phyloP scores from a whole-genome alignment of 2,888 invertebrate genomes.

The Dascillus cervinus region DNA sequence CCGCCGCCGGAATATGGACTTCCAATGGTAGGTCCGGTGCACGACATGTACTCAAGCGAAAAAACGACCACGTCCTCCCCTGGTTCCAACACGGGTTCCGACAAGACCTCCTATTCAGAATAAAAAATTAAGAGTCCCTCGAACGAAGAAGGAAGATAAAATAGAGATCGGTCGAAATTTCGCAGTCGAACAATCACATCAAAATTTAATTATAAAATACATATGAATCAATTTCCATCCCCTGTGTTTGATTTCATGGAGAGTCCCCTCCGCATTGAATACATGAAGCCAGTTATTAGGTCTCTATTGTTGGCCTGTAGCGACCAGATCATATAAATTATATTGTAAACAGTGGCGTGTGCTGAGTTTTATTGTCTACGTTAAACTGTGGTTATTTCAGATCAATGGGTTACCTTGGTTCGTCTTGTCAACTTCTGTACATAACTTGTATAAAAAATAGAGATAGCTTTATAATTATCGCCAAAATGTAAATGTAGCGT shows the following conservation, averaged over 20 bases:
- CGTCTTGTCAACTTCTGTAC: too few species aligned
- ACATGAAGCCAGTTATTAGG: slow-evolving; percentile 43
- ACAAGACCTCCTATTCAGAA: slow-evolving; percentile 51
- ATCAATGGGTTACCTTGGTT: too few species aligned
- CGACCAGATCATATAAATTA: slow-evolving; percentile 44
- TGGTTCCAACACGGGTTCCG: slow-evolving; percentile 47
- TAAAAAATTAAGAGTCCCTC: too few species aligned
- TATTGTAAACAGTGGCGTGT: slow-evolving; percentile 43
- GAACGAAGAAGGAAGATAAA: too few species aligned
- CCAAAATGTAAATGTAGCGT: too few species aligned
- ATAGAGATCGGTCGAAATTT: slow-evolving; percentile 25
- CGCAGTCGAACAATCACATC: slow-evolving; percentile 41
- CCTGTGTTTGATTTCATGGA: slow-evolving; percentile 27
- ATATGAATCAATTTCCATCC: slow-evolving; percentile 40
- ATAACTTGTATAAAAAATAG: too few species aligned
- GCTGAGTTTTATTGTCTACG: slow-evolving; percentile 33
- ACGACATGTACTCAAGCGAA: slow-evolving; percentile 39
- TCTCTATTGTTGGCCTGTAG: slow-evolving; percentile 42
- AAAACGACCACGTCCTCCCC: slow-evolving; percentile 44
- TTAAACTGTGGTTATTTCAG: slow-evolving; percentile 35
- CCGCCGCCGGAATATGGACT: slow-evolving; percentile 38
- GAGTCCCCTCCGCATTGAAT: slow-evolving; percentile 31
- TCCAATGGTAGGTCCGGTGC: slow-evolving; percentile 37
- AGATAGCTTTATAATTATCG: too few species aligned
- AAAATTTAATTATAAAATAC: slow-evolving; percentile 44